These are phyloP conservation scores for Colinus virginianus DNA, from an alignment of 2,113 vertebrate genomes.

Conservation along the genomic window DNA sequence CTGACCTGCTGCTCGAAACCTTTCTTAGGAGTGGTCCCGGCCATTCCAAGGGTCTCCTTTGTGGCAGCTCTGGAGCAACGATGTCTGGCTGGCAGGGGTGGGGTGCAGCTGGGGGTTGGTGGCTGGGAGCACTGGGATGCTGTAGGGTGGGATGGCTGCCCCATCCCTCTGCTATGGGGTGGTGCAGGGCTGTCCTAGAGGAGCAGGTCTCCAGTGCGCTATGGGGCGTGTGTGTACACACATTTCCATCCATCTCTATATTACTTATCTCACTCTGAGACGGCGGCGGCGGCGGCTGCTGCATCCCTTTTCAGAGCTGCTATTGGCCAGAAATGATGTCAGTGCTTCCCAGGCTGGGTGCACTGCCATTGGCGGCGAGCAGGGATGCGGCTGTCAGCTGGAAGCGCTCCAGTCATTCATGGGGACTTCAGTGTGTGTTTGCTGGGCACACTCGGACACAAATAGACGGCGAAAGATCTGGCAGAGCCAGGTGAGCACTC, in stretches of 20 bases:
- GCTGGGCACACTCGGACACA: constrained; percentile 51
- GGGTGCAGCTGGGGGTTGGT: constrained; percentile 26
- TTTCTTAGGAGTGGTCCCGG: background rate
- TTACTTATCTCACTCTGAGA: constrained; percentile 71
- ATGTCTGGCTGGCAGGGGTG: constrained; percentile 5
- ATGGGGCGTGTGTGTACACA: background rate
- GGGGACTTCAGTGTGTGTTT: constrained; percentile 75
- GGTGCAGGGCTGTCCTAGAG: background rate
- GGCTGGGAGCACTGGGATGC: constrained; percentile 17
- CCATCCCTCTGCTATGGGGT: fast-evolving
- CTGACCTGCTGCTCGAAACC: background rate
- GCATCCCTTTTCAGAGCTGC: constrained; percentile 80
- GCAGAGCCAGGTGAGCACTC: constrained; percentile 38
- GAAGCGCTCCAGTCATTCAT: constrained; percentile 92
- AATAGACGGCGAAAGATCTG: constrained; percentile 46
- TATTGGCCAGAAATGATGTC: constrained; percentile 98
- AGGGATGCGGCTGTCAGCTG: constrained; percentile 85
- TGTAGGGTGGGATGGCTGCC: background rate
- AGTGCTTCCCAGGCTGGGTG: constrained; percentile 86
- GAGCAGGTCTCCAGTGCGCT: background rate
- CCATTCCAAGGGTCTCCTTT: background rate
- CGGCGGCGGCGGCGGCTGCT: constrained; percentile 73
- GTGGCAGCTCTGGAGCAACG: constrained; percentile 45
- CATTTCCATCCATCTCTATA: constrained; percentile 64
- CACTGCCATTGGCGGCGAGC: constrained; percentile 83